Percentiles rank a stretch among this genome's conserved stretches.
Evolutionary conservation across 2,888 invertebrate species (phyloP).

Genomic region (Diploptera punctata): DNA sequence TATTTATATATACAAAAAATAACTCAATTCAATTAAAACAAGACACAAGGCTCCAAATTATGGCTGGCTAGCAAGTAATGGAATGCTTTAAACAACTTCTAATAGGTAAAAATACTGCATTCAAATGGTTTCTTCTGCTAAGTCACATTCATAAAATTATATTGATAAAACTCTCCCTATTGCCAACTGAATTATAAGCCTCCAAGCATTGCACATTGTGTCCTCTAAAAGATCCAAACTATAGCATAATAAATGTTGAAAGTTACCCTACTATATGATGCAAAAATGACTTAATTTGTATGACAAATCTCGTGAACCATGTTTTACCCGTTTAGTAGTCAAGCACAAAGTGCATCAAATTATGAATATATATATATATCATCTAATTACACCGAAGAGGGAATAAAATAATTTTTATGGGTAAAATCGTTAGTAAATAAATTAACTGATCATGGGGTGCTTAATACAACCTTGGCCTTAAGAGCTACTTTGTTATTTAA

Average conservation of each 20-base stretch:
- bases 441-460: slow-evolving; percentile 35
- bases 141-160: no score
- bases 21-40: no score
- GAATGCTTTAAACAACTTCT: no score
- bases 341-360: slow-evolving; percentile 37
- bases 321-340: slow-evolving; percentile 42
- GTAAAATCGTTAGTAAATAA: slow-evolving; percentile 40
- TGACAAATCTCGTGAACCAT: slow-evolving; percentile 23
- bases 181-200: slow-evolving; percentile 10
- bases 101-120: no score
- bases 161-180: not conserved
- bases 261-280: not conserved
- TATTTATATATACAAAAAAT: no score
- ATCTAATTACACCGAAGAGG: slow-evolving; percentile 31
- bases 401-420: slow-evolving; percentile 36
- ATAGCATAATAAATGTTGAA: slow-evolving; percentile 11
- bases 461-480: slow-evolving; percentile 38
- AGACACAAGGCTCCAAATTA: no score
- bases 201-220: slow-evolving; percentile 23
- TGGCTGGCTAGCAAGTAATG: no score
- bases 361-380: slow-evolving; percentile 34
- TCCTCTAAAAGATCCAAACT: not conserved
- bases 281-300: slow-evolving; percentile 10
- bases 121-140: no score
- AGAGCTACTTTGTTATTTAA: slow-evolving; percentile 41